Evolutionary conservation across 1,140 invertebrate genomes (phyloP).

Genomic region (Globodera ellingtonae): DNA sequence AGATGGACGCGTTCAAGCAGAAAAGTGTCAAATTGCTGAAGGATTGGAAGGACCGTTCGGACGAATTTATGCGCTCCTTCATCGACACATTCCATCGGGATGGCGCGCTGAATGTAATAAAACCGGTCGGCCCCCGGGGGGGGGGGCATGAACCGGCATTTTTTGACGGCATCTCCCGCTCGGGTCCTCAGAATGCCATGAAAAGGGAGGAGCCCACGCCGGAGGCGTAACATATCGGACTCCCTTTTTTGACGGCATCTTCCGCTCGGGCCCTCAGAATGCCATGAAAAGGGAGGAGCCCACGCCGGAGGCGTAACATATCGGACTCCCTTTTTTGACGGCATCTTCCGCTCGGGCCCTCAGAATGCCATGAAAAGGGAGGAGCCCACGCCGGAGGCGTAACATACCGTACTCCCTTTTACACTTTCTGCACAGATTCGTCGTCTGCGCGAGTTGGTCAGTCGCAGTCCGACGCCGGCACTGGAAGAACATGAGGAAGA

Average conservation of each 20-base stretch:
- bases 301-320: too few relatives aligned
- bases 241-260: too few relatives aligned
- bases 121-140: too few relatives aligned
- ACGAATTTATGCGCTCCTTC: conserved; percentile 61
- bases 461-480: conserved; percentile 37
- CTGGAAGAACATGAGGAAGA: conserved; percentile 9
- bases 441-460: conserved; percentile 45
- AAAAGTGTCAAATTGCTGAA: conserved; percentile 58
- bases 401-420: background rate
- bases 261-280: too few relatives aligned
- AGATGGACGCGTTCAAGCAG: conserved; percentile 59
- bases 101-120: conserved; percentile 33
- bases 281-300: too few relatives aligned
- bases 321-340: background rate
- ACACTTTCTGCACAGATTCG: conserved; percentile 1
- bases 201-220: too few relatives aligned
- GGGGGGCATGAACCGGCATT: background rate
- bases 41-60: conserved; percentile 58
- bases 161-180: background rate
- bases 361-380: too few relatives aligned
- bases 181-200: too few relatives aligned
- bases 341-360: background rate
- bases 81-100: conserved; percentile 63
- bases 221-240: too few relatives aligned
- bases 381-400: too few relatives aligned